Percentiles rank a stretch among this genome's conserved stretches.
These are phyloP conservation scores for Bos taurus DNA, from an alignment of 2,113 vertebrate genomes.

Conservation along the genomic window DNA sequence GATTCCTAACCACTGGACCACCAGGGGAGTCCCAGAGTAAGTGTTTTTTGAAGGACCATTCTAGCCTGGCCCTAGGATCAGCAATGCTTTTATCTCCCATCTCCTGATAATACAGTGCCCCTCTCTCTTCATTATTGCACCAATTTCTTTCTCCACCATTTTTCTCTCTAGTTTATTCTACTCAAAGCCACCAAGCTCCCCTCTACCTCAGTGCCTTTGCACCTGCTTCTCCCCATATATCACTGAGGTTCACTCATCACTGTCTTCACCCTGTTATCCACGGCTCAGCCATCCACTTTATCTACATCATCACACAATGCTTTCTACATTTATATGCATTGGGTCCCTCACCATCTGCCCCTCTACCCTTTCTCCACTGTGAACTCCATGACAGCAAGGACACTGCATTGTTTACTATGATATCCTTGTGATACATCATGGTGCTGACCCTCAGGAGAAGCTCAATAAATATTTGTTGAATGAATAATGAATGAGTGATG, in stretches of 20 bases:
- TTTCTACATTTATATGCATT: rapidly evolving
- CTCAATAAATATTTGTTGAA: background rate
- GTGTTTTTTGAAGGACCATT: background rate
- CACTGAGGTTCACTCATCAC: rapidly evolving
- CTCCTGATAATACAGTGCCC: rapidly evolving
- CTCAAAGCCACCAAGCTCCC: background rate
- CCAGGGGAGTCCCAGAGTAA: background rate
- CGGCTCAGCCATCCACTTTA: rapidly evolving
- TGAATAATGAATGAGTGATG: background rate
- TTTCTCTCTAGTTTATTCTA: background rate
- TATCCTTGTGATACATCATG: rapidly evolving
- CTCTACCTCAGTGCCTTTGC: background rate
- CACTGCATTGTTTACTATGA: rapidly evolving
- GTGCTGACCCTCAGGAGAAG: background rate
- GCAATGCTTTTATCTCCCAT: rapidly evolving
- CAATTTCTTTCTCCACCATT: background rate
- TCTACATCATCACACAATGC: rapidly evolving
- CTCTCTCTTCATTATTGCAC: background rate
- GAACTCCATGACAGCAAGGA: rapidly evolving
- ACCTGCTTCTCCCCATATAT: background rate
- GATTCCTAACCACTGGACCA: background rate
- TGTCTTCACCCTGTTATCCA: background rate
- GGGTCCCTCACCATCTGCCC: background rate
- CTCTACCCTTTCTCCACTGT: background rate
- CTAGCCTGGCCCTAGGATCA: background rate